Evolutionary conservation across 1,140 invertebrate species (phyloP).

Genomic region (Lepidurus apus): DNA sequence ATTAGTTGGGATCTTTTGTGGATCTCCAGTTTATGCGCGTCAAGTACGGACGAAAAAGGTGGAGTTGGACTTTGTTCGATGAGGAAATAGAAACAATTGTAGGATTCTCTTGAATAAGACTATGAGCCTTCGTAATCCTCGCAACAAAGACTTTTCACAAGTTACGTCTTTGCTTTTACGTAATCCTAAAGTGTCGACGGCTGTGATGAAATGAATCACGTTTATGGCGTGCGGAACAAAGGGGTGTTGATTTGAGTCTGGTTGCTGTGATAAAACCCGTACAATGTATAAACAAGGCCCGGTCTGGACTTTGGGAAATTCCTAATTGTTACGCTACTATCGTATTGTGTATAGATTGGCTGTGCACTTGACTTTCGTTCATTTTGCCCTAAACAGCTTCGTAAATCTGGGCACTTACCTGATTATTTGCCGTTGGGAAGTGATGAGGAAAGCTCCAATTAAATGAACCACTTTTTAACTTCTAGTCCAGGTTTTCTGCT

Average conservation of each 20-base stretch:
- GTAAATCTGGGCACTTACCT: not conserved
- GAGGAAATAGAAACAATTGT: slow-evolving; percentile 10
- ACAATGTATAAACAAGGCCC: not conserved
- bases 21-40: slow-evolving; percentile 2
- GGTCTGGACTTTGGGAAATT: not conserved
- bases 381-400: not conserved
- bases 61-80: not conserved
- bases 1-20: not conserved
- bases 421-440: not conserved
- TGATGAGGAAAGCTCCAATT: not conserved
- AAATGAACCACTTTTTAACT: not conserved
- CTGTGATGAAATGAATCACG: not conserved
- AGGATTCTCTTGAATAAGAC: not conserved
- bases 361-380: too few relatives aligned
- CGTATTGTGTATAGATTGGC: too few relatives aligned
- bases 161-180: not conserved
- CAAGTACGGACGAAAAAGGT: not conserved
- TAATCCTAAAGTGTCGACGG: slow-evolving; percentile 6
- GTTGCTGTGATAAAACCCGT: not conserved
- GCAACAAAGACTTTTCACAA: not conserved
- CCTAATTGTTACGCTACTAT: too few relatives aligned
- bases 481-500: not conserved
- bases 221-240: not conserved
- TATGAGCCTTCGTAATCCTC: not conserved
- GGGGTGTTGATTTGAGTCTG: not conserved